A percentile compares a stretch with the other conserved stretches of the same genome.
Conservation (phyloP, 53 echinoderm and acorn worm genomes). For the Holothuria leucospilota region DNA sequence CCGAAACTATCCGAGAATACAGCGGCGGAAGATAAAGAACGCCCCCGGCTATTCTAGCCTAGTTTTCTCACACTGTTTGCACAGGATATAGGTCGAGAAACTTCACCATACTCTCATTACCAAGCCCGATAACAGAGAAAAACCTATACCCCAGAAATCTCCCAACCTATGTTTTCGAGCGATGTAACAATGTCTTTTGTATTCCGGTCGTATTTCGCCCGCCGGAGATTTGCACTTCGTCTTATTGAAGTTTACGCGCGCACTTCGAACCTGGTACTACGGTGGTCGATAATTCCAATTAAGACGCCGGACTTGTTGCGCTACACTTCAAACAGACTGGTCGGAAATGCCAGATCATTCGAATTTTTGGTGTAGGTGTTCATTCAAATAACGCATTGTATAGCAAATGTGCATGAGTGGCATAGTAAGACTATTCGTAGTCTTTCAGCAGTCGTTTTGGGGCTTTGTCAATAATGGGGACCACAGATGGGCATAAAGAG, state of each 20-base stretch:
- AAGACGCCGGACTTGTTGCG: conserved; percentile 23
- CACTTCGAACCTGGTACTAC: conserved; percentile 28
- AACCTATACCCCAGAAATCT: conserved; percentile 15
- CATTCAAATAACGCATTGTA: too few species aligned
- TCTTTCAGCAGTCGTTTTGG: too few species aligned
- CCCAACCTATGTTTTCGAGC: conserved; percentile 36
- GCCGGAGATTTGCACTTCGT: conserved; percentile 35
- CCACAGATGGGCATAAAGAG: too few species aligned
- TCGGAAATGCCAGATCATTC: too few species aligned
- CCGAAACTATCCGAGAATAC: too few species aligned
- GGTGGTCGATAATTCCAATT: conserved; percentile 41
- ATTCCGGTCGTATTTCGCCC: conserved; percentile 36
- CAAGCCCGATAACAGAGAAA: conserved; percentile 7
- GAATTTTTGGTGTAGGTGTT: too few species aligned
- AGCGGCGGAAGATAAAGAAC: too few species aligned
- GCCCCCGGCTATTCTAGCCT: conserved; percentile 35
- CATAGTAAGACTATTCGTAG: too few species aligned
- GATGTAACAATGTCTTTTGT: conserved; percentile 28
- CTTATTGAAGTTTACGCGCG: conserved; percentile 43
- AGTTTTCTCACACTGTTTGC: conserved; percentile 32
- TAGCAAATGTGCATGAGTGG: too few species aligned
- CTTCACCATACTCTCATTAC: conserved; percentile 20
- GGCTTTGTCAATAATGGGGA: too few species aligned
- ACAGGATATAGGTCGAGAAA: conserved; percentile 46
- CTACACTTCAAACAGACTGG: too few species aligned